phyloP scores from a whole-genome alignment of 1,140 invertebrate species.

The Carcinoscorpius rotundicauda region DNA sequence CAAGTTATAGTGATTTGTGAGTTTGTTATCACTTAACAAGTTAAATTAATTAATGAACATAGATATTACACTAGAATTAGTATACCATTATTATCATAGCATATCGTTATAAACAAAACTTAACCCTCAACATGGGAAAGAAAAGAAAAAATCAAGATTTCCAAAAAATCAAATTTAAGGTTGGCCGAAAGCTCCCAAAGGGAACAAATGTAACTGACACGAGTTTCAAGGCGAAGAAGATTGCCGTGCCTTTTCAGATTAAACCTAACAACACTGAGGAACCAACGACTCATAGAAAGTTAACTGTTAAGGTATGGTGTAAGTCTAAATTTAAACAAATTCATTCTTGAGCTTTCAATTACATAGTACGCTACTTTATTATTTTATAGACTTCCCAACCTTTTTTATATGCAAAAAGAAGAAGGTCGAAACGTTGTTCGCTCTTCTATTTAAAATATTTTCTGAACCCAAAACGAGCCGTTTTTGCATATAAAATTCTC shows the following conservation, averaged over 20 bases:
- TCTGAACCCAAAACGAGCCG: no score
- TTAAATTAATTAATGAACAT: no score
- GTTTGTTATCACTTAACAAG: no score
- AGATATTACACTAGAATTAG: no score
- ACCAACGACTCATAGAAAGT: background rate
- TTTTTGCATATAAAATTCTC: no score
- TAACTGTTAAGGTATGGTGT: background rate
- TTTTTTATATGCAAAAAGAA: no score
- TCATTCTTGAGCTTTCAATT: background rate
- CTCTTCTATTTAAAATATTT: no score
- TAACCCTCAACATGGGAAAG: slow-evolving; percentile 6
- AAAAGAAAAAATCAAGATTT: slow-evolving; percentile 26
- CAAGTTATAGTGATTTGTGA: no score
- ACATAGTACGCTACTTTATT: background rate
- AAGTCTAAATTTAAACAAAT: slow-evolving; percentile 1
- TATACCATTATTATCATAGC: no score
- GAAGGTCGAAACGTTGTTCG: no score
- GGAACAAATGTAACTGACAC: slow-evolving; percentile 68
- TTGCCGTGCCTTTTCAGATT: slow-evolving; percentile 42
- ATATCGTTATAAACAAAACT: no score
- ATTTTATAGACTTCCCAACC: no score
- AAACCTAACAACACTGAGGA: background rate
- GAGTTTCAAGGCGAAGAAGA: slow-evolving; percentile 75
- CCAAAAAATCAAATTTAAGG: slow-evolving; percentile 40
- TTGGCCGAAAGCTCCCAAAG: slow-evolving; percentile 46